Percentiles rank a stretch among this genome's conserved stretches.
Evolutionary conservation across 1,140 invertebrate species (phyloP).

Genomic region (Agrilus planipennis): DNA sequence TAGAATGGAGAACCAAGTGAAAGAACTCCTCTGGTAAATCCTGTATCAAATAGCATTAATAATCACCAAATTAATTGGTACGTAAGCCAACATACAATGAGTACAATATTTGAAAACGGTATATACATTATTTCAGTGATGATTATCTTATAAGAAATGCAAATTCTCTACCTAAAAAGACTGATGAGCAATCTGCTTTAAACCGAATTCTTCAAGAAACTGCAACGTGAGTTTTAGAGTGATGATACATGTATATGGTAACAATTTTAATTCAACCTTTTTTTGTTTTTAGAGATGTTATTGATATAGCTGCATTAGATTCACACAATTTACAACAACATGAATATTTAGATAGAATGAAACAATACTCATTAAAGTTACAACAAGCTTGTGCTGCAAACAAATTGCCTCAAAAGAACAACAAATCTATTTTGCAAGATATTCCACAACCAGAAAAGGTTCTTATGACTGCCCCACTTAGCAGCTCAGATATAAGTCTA

Average conservation of each 20-base stretch:
- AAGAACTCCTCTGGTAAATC: constrained; percentile 54
- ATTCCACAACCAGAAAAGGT: constrained; percentile 46
- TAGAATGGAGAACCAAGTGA: constrained; percentile 51
- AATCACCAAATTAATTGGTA: constrained; percentile 47
- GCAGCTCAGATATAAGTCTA: constrained; percentile 40
- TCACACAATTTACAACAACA: constrained; percentile 67
- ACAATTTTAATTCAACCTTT: background rate
- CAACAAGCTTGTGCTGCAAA: constrained; percentile 39
- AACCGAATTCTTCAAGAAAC: constrained; percentile 79
- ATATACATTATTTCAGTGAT: constrained; percentile 39
- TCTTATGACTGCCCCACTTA: constrained; percentile 40
- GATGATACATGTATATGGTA: background rate
- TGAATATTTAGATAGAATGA: constrained; percentile 65
- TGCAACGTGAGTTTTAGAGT: constrained; percentile 55
- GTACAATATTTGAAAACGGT: constrained; percentile 1
- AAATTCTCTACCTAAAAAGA: constrained; percentile 59
- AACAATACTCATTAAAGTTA: constrained; percentile 52
- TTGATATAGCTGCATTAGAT: constrained; percentile 70
- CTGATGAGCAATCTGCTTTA: constrained; percentile 78
- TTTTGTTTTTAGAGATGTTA: constrained; percentile 54
- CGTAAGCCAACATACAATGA: constrained; percentile 11
- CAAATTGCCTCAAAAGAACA: constrained; percentile 31
- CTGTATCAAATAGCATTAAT: constrained; percentile 51
- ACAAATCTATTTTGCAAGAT: constrained; percentile 41
- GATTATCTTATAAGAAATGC: constrained; percentile 48